Conservation (phyloP, 1,140 invertebrate species). For the Notospermus geniculatus region DNA sequence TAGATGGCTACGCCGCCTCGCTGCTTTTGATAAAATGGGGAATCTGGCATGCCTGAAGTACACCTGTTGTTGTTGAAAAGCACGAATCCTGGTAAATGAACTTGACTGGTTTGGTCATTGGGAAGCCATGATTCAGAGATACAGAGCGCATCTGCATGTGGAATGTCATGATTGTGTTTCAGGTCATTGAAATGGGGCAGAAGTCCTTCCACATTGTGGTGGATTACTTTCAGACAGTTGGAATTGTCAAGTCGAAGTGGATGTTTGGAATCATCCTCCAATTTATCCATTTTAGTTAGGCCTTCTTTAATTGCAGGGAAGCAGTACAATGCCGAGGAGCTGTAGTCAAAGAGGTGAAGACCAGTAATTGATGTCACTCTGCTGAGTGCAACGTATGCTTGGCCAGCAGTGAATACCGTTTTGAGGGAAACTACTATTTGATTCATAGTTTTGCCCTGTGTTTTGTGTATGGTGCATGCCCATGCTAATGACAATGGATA, state of each 20-base stretch:
- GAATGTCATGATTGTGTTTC: not conserved
- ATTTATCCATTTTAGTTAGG: not conserved
- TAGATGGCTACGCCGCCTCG: not conserved
- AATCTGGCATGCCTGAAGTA: not conserved
- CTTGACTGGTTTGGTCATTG: not conserved
- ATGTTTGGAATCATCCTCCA: not conserved
- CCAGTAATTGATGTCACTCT: slow-evolving; percentile 11
- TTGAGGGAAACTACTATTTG: slow-evolving; percentile 17
- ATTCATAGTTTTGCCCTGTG: slow-evolving; percentile 19
- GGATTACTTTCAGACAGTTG: not conserved
- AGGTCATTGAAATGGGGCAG: slow-evolving; percentile 11
- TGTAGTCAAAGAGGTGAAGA: slow-evolving; percentile 9
- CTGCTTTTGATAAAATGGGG: not conserved
- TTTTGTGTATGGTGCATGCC: slow-evolving; percentile 24
- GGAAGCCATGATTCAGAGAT: not conserved
- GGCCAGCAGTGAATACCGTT: slow-evolving; percentile 8
- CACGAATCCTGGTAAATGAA: slow-evolving; percentile 2
- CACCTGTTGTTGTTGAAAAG: not conserved
- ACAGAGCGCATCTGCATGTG: not conserved
- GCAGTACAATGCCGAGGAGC: slow-evolving; percentile 8
- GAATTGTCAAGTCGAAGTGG: slow-evolving; percentile 1
- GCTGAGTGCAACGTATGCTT: slow-evolving; percentile 21
- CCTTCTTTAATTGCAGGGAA: not conserved
- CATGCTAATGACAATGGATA: slow-evolving; percentile 16
- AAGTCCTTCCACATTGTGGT: slow-evolving; percentile 12